phyloP scores from a whole-genome alignment of 2,888 invertebrate species.

The Aethes cnicana region DNA sequence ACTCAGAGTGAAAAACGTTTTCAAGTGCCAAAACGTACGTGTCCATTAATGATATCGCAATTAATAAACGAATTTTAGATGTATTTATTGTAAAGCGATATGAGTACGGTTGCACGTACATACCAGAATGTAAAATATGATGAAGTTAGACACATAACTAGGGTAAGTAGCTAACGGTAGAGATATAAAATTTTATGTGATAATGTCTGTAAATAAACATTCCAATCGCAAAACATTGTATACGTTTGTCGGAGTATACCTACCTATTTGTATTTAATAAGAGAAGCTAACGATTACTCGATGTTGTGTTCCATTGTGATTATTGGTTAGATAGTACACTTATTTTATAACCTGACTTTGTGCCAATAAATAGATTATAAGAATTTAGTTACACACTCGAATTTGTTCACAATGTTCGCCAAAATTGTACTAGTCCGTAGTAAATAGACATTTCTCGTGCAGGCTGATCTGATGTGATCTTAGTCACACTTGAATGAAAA shows the following conservation, averaged over 20 bases:
- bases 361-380: slow-evolving; percentile 10
- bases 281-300: slow-evolving; percentile 15
- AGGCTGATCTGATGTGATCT: too few relatives aligned
- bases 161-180: slow-evolving; percentile 31
- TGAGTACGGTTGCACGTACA: slow-evolving; percentile 42
- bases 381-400: neutral
- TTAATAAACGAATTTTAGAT: slow-evolving; percentile 52
- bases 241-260: slow-evolving; percentile 66
- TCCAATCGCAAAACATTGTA: slow-evolving; percentile 53
- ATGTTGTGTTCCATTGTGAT: slow-evolving; percentile 25
- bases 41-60: slow-evolving; percentile 70
- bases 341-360: slow-evolving; percentile 8
- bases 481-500: too few relatives aligned
- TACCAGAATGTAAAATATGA: slow-evolving; percentile 48
- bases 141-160: slow-evolving; percentile 32
- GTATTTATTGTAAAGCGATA: slow-evolving; percentile 49
- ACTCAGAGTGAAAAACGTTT: slow-evolving; percentile 34
- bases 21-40: slow-evolving; percentile 66
- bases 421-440: too few relatives aligned
- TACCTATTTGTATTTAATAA: slow-evolving; percentile 43
- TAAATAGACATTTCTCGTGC: too few relatives aligned
- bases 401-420: neutral
- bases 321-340: slow-evolving; percentile 9
- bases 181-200: slow-evolving; percentile 54
- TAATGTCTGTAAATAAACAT: slow-evolving; percentile 67